Base-by-base conservation (phyloP, 2,797 vertebrate species). In the Champsocephalus gunnari region DNA sequence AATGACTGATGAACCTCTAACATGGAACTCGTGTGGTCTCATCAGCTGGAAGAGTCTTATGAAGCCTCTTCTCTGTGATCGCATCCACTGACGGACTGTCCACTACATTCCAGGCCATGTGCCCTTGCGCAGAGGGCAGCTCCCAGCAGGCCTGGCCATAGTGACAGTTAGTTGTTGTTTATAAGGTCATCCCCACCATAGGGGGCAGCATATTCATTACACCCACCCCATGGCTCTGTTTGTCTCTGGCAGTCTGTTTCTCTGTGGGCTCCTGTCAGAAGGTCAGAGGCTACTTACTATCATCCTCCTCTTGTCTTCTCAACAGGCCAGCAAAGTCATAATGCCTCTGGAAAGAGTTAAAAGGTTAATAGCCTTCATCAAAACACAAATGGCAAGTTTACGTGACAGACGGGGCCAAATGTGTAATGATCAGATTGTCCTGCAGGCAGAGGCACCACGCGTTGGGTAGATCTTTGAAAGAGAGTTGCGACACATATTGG, bases 131-230 rank as follows among this genome's bases (percentile, higher is more conserved):
- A 83, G 90, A 89, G 87, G 91, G 84, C 91, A 89, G 82, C 90
- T 92, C 89, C 90, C 92, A 93, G 91, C 91, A 89, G 92, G 88
- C 83, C 59, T 71, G 82, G 87, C 84, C 84, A 66, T 38, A 77
- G 86, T 88, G 87, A 91, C 87, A 88, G 89, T 92, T 92, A 92
- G 90, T 91, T 92, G 92, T 92, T 92, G 88, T 92, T 91, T 91
- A 91, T 91, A 94, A 95, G 93, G 93, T 94, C 93, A 93, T 92
- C 90, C 88, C 62, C 88, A 93, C 92, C 86, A 91, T 83, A 92
- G 93, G 94, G 88, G 91, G 93, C 91, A 88, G 91, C 90, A 92
- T 93, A 92, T 93, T 93, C 87, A 93, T 94, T 92, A 93, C 89
- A 91, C 72, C 88, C 86, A 90, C 92, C 90, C 92, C 81, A 80